Evolutionary conservation across 2,888 invertebrate species (phyloP).

Genomic region (Idaea straminata): DNA sequence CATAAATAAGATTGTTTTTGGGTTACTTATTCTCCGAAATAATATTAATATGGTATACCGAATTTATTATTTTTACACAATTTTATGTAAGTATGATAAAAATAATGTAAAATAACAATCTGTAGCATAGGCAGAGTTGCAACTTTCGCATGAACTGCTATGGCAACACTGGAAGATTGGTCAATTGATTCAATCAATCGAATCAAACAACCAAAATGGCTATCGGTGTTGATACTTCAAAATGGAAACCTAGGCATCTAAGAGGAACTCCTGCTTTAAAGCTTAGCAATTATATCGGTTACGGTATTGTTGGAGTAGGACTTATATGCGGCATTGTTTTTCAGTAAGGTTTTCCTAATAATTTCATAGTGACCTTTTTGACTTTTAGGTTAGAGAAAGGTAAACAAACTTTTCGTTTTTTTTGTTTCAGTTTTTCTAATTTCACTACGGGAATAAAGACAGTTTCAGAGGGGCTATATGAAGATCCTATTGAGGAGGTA

Average conservation of each 20-base stretch:
- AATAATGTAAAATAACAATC: too few species aligned
- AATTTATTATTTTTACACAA: too few species aligned
- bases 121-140: neutral
- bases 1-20: too few species aligned
- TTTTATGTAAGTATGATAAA: too few species aligned
- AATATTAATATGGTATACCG: too few species aligned
- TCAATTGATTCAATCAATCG: constrained; percentile 4
- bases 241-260: constrained; percentile 83
- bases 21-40: too few species aligned
- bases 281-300: constrained; percentile 77
- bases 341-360: constrained; percentile 65
- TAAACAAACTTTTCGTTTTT: constrained; percentile 42
- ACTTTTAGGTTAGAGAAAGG: constrained; percentile 40
- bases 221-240: constrained; percentile 75
- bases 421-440: constrained; percentile 45
- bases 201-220: constrained; percentile 58
- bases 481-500: constrained; percentile 66
- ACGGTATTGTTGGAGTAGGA: constrained; percentile 65
- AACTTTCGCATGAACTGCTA: neutral
- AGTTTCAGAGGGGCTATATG: constrained; percentile 50
- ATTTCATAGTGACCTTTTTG: neutral
- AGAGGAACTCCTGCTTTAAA: constrained; percentile 83
- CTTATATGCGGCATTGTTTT: constrained; percentile 61
- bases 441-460: constrained; percentile 49
- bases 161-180: neutral